Evolutionary conservation across 2,888 invertebrate genomes (phyloP).

Genomic region (Teleogryllus oceanicus): DNA sequence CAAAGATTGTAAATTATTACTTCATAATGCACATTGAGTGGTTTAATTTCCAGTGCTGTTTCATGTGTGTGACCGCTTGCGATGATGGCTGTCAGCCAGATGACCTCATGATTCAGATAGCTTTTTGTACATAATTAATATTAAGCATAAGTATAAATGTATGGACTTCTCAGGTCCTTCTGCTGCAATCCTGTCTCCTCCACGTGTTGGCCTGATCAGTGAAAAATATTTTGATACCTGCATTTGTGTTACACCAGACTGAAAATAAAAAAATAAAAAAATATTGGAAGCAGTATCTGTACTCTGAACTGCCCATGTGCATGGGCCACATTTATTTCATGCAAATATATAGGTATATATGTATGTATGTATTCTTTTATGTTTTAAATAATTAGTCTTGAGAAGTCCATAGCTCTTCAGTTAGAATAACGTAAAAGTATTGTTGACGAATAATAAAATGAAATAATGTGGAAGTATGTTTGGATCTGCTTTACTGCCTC

Average conservation of each 20-base stretch:
- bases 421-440: conserved; percentile 32
- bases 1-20: conserved; percentile 36
- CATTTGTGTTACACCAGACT: conserved; percentile 18
- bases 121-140: conserved; percentile 39
- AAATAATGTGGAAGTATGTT: conserved; percentile 29
- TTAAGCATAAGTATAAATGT: conserved; percentile 34
- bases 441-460: conserved; percentile 35
- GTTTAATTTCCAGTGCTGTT: conserved; percentile 37
- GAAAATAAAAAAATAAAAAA: conserved; percentile 18
- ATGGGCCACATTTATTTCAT: background rate
- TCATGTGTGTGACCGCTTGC: conserved; percentile 33
- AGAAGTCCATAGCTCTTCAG: conserved; percentile 34
- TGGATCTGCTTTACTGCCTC: conserved; percentile 32
- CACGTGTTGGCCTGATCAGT: conserved; percentile 4
- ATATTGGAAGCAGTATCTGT: background rate
- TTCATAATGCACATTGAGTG: conserved; percentile 36
- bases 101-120: conserved; percentile 36
- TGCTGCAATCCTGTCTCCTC: conserved; percentile 21
- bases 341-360: background rate
- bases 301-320: conserved; percentile 22
- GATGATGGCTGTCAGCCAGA: conserved; percentile 25
- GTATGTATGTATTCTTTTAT: background rate
- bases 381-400: conserved; percentile 28
- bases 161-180: conserved; percentile 37
- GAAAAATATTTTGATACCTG: conserved; percentile 22